These are phyloP conservation scores for Byasa hedistus DNA, from an alignment of 2,888 invertebrate species.

Conservation along the genomic window DNA sequence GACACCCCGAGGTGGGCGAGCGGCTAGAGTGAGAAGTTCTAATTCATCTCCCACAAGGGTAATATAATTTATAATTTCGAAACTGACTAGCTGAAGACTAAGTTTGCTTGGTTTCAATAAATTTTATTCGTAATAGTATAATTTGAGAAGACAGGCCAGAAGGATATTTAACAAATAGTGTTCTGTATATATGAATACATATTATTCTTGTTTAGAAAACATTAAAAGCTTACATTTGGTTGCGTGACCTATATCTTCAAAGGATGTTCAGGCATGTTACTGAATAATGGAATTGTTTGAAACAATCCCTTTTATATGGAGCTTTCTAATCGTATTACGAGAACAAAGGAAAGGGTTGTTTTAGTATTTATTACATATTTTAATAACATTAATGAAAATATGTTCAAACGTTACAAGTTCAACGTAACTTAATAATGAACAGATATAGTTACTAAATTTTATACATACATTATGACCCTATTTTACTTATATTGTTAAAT, in stretches of 20 bases:
- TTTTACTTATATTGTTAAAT: too few species aligned
- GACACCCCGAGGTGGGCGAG: too few species aligned
- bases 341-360: background rate
- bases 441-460: background rate
- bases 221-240: constrained; percentile 7
- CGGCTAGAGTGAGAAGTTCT: too few species aligned
- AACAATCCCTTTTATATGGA: background rate
- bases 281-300: constrained; percentile 14
- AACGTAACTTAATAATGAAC: background rate
- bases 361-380: background rate
- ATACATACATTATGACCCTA: background rate
- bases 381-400: background rate
- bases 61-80: too few species aligned
- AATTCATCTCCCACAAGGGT: too few species aligned
- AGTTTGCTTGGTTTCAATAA: too few species aligned
- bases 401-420: background rate
- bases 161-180: background rate
- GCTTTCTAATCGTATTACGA: background rate
- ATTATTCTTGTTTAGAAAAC: background rate
- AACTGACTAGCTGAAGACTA: too few species aligned
- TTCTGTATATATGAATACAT: background rate
- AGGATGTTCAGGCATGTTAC: background rate
- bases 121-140: too few species aligned
- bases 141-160: too few species aligned
- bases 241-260: constrained; percentile 4